Base-by-base conservation (phyloP, 2,797 vertebrate genomes). In the Sylvia borin region DNA sequence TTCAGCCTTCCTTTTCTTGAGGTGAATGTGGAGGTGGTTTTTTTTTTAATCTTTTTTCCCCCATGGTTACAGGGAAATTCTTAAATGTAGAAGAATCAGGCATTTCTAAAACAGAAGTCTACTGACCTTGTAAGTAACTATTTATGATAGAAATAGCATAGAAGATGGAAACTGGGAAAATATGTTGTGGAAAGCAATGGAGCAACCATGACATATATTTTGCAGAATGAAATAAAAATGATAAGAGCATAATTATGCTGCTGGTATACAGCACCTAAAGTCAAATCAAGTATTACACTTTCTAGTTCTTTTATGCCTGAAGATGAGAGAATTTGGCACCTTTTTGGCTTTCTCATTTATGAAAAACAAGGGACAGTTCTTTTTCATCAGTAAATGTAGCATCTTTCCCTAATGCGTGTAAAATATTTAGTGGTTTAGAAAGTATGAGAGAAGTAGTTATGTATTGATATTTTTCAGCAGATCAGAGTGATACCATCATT, bases 391-490 rank as follows among this genome's bases (percentile, higher is more conserved):
- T 79, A 79, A 93, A 87, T 45, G 24, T 51, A 66, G 38, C 6
- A 40, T 24, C 26, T 86, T 81, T 74, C 29, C 16, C 11, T 83
- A 43, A 79, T 32, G 14, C 4, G 36, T 18, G 13, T 78, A 70
- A 92, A 94, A 73, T 81, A 86, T 86, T 93, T 72, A 93, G 66
- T 16, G 34, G 12, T 48, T 89, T 79, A 85, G n/a, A 47, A 92
- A 76, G 8, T n/a, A 61, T 88, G 51, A 67, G 40, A 86, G 15
- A 85, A 7, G 3, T 71, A 65, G 66, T 36, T 81, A 72, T 3
- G 2, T 67, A 45, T 77, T 89, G 65, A 65, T 54, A n/a, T 53
- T 84, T 78, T 78, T 71, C 84, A 92, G 16, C 18, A 73, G 20
- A 72, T 73, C 21, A 55, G 12, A 16, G 43, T 88, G 36, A 51